phyloP scores from a whole-genome alignment of 2,888 invertebrate genomes.

The Prostheceraeus crozeri region DNA sequence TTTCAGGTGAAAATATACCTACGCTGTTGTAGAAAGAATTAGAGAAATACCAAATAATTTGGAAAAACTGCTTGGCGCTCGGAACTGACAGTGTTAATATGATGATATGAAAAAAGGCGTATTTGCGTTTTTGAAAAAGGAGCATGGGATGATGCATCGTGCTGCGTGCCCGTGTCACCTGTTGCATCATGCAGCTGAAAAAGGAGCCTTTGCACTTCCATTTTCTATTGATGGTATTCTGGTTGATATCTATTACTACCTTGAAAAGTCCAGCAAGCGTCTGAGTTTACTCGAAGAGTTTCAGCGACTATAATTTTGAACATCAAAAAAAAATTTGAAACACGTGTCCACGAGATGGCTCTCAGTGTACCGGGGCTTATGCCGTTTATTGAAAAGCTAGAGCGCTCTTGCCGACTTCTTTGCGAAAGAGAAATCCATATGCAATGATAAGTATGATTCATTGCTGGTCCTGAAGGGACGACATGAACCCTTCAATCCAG shows the following conservation, averaged over 20 bases:
- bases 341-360: no score
- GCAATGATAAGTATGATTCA: no score
- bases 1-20: slow-evolving; percentile 25
- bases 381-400: no score
- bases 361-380: no score
- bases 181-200: slow-evolving; percentile 41
- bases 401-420: no score
- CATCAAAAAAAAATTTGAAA: no score
- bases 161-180: slow-evolving; percentile 40
- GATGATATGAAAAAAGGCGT: slow-evolving; percentile 38
- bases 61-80: slow-evolving; percentile 1
- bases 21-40: not conserved
- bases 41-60: not conserved
- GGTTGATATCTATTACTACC: slow-evolving; percentile 28
- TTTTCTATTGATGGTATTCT: slow-evolving; percentile 33
- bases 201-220: slow-evolving; percentile 31
- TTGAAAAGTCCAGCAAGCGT: slow-evolving; percentile 34
- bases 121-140: slow-evolving; percentile 36
- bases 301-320: no score
- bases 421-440: no score
- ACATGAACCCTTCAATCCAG: no score
- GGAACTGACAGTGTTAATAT: slow-evolving; percentile 18
- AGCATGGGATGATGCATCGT: slow-evolving; percentile 37
- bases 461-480: no score
- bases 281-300: slow-evolving; percentile 29